Evolutionary conservation across 1,140 invertebrate species (phyloP).

Genomic region (Lordiphosa mommai): DNA sequence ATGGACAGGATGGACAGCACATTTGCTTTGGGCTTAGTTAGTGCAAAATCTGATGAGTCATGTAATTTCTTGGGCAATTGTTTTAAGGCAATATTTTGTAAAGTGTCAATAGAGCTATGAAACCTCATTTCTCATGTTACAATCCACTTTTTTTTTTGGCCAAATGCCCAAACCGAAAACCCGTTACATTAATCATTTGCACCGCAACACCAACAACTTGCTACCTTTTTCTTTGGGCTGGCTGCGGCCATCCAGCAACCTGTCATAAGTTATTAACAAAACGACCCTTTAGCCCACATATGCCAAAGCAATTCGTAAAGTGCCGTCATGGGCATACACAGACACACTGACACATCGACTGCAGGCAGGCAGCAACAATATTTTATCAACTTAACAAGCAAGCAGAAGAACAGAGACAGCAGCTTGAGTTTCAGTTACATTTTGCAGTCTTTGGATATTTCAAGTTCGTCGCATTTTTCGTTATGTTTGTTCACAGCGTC

Average conservation of each 20-base stretch:
- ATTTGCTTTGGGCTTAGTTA: background rate
- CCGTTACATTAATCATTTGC: constrained; percentile 65
- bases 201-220: constrained; percentile 30
- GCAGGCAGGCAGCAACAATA: constrained; percentile 46
- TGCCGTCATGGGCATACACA: constrained; percentile 31
- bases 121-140: constrained; percentile 34
- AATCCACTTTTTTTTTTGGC: constrained; percentile 49
- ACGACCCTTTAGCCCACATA: constrained; percentile 51
- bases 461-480: constrained; percentile 53
- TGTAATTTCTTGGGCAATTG: too few species aligned
- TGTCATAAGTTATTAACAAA: constrained; percentile 75
- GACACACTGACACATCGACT: background rate
- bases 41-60: too few species aligned
- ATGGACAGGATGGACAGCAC: constrained; percentile 12
- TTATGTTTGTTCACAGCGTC: background rate
- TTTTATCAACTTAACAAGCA: constrained; percentile 12
- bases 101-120: constrained; percentile 7
- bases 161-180: constrained; percentile 47
- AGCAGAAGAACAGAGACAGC: background rate
- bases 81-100: background rate
- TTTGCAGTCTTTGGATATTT: constrained; percentile 48
- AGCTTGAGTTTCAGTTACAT: constrained; percentile 26
- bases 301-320: constrained; percentile 61
- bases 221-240: constrained; percentile 22
- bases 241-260: constrained; percentile 20